Percentiles rank a stretch among this genome's conserved stretches.
phyloP scores from a whole-genome alignment of 2,797 vertebrate species.

The Acanthopagrus latus region DNA sequence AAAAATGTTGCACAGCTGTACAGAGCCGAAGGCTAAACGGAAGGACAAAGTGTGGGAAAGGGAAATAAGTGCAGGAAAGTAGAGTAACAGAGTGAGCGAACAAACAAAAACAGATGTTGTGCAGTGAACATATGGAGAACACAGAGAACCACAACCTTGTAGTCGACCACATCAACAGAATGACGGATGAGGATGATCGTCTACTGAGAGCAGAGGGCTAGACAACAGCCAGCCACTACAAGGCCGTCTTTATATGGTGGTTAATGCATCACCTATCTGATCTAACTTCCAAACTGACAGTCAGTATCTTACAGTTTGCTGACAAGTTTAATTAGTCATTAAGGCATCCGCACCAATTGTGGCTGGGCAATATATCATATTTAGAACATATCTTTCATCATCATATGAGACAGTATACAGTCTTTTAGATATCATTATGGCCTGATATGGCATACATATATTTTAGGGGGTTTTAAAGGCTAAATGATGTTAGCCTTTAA shows the following conservation, averaged over 20 bases:
- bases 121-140: constrained; percentile 39
- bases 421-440: too few species aligned
- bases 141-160: constrained; percentile 37
- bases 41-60: constrained; percentile 47
- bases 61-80: constrained; percentile 6
- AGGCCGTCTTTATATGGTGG: not conserved
- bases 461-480: too few species aligned
- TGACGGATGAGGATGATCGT: constrained; percentile 12
- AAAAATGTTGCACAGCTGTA: constrained; percentile 40
- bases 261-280: not conserved
- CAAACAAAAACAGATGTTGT: constrained; percentile 44
- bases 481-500: too few species aligned
- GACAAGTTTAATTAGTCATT: not conserved
- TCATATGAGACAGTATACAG: too few species aligned
- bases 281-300: not conserved
- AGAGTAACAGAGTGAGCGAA: constrained; percentile 5
- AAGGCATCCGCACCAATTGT: not conserved
- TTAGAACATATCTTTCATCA: too few species aligned
- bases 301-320: not conserved
- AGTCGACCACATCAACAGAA: constrained; percentile 16
- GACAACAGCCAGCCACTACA: not conserved
- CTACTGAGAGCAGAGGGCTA: not conserved
- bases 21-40: constrained; percentile 25
- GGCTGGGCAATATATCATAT: too few species aligned
- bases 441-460: too few species aligned